phyloP scores from a whole-genome alignment of 1,140 invertebrate species.

The Cephus cinctus region DNA sequence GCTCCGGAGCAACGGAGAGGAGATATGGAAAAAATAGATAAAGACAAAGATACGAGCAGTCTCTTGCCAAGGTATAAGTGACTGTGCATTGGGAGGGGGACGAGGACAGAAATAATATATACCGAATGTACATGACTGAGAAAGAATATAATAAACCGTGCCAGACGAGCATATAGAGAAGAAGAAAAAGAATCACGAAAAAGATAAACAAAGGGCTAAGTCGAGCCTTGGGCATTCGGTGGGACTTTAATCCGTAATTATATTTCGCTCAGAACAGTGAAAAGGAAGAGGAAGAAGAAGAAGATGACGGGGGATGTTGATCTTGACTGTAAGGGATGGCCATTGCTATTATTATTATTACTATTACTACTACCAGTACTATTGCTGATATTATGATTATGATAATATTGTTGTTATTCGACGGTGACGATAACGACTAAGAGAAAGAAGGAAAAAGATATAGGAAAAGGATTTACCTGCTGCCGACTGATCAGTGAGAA shows the following conservation, averaged over 20 bases:
- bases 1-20: constrained; percentile 17
- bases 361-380: too few species aligned
- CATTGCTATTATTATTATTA: too few species aligned
- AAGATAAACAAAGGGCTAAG: too few species aligned
- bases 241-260: too few species aligned
- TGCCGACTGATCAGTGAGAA: too few species aligned
- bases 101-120: constrained; percentile 1
- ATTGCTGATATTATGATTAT: too few species aligned
- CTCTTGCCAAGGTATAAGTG: too few species aligned
- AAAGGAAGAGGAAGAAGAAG: constrained; percentile 5
- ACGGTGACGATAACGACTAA: background rate
- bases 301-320: too few species aligned
- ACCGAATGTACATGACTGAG: background rate
- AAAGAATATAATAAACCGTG: constrained; percentile 1
- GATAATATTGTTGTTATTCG: constrained; percentile 8
- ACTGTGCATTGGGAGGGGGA: too few species aligned
- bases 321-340: too few species aligned
- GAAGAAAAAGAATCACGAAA: constrained; percentile 1
- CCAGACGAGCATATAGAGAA: constrained; percentile 22
- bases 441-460: constrained; percentile 7
- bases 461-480: constrained; percentile 1
- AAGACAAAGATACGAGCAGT: constrained; percentile 3
- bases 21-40: constrained; percentile 3
- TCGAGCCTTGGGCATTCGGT: too few species aligned
- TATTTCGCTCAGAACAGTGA: too few species aligned